Base-by-base conservation (phyloP, 2,888 invertebrate species). In the Polymixis lichenea region DNA sequence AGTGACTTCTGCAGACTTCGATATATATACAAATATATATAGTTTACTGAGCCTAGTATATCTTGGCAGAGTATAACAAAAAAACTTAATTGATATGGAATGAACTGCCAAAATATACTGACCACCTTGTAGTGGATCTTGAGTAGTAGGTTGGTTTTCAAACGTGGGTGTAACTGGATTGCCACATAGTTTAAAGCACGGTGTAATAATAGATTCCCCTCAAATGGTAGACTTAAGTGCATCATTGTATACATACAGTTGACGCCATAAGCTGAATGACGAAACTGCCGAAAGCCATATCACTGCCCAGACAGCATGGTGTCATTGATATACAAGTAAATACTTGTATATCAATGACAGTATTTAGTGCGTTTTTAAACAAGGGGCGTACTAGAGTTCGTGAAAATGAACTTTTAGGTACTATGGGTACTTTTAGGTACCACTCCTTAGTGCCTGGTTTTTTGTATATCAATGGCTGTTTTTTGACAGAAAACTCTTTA, bases 161-260 rank as follows among this genome's bases (percentile, higher is more conserved):
- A 64, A 79, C 60, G 70, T 64, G 38, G 83, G 67, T 79, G 79
- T 82, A 75, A 83, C 70, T 83, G 46, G 43, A 17, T 76, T 53
- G 19, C 62, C 67, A 46, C 62, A 58, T 58, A 61, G 38, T 65
- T 25, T 32, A 55, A 55, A 61, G 65, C 51, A 66, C 32, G 43
- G 28, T 66, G n/a, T 56, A 55, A 61, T 32, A 46, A 72, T 25
- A 65, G 15, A 78, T 9, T n/a, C 2, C 22, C 46, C 1, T 46
- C 19, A 58, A 65, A 72, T 46, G 6, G 49, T 77, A 38, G 28
- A 19, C 15, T 13, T 43, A 67, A 77, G 11, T 77, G 78, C 77
- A 77, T 62, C 32, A 56, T 22, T 60, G 28, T 55, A 49, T 46
- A 53, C 25, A 32, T 32, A 38, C 13, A 66, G 28, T 53, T 58